These are phyloP conservation scores for Neelides sp. DNA, from an alignment of 1,140 invertebrate genomes.

Conservation along the genomic window DNA sequence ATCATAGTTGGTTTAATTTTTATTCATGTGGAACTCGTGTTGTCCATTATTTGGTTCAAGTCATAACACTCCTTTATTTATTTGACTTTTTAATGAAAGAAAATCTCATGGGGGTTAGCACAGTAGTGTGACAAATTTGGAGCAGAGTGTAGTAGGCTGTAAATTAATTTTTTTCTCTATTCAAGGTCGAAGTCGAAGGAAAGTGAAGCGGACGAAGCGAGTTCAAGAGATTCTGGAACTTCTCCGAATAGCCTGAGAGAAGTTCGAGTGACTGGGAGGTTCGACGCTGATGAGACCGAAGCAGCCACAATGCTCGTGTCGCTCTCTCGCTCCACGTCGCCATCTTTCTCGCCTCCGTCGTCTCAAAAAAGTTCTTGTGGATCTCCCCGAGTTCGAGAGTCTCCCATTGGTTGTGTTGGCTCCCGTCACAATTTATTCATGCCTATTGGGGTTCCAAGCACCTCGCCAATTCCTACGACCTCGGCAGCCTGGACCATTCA, in stretches of 20 bases:
- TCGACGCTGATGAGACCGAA: slow-evolving; percentile 88
- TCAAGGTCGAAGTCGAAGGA: slow-evolving; percentile 31
- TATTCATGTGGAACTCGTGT: too few species aligned
- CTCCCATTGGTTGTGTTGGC: slow-evolving; percentile 48
- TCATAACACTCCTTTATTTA: too few species aligned
- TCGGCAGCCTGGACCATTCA: slow-evolving; percentile 29
- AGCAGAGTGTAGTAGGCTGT: too few species aligned
- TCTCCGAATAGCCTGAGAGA: slow-evolving; percentile 60
- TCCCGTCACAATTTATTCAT: slow-evolving; percentile 67
- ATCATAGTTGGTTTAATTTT: not conserved
- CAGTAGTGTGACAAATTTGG: too few species aligned
- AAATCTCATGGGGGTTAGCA: too few species aligned
- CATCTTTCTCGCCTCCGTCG: slow-evolving; percentile 67
- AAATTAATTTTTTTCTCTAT: slow-evolving; percentile 8
- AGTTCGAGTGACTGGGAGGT: slow-evolving; percentile 54
- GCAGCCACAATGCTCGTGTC: slow-evolving; percentile 93
- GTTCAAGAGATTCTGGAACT: slow-evolving; percentile 70
- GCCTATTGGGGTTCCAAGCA: slow-evolving; percentile 49
- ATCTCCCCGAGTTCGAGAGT: slow-evolving; percentile 51
- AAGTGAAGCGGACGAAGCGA: slow-evolving; percentile 71
- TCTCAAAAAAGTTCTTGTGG: slow-evolving; percentile 35
- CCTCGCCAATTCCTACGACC: slow-evolving; percentile 34
- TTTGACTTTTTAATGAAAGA: too few species aligned
- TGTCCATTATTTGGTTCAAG: too few species aligned
- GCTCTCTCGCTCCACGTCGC: slow-evolving; percentile 74